Percentiles rank a stretch among this genome's conserved stretches.
Evolutionary conservation across 2,113 vertebrate genomes (phyloP).

Genomic region (Nicator chloris): DNA sequence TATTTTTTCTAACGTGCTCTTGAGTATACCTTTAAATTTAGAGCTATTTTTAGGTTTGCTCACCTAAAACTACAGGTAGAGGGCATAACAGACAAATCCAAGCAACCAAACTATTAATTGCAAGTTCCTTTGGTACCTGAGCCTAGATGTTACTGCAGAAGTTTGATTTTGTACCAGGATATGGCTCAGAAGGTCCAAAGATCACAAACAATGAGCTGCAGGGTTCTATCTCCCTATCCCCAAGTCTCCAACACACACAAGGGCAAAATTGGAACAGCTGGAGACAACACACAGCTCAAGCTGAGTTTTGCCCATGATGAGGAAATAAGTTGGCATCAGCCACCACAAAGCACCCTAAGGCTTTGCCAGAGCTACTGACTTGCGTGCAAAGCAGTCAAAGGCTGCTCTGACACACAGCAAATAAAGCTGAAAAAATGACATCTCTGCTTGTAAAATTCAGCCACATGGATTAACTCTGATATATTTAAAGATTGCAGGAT

Average conservation of each 20-base stretch:
- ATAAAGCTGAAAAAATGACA: background rate
- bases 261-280: background rate
- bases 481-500: background rate
- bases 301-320: background rate
- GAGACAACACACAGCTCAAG: background rate
- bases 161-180: background rate
- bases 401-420: background rate
- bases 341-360: background rate
- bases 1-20: background rate
- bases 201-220: background rate
- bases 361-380: background rate
- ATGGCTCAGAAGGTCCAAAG: background rate
- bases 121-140: background rate
- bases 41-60: background rate
- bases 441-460: background rate
- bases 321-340: background rate
- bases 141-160: background rate
- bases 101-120: background rate
- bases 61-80: background rate
- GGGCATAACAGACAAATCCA: background rate
- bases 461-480: background rate
- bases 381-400: background rate
- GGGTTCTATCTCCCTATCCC: background rate
- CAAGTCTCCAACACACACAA: background rate
- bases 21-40: background rate